phyloP scores from a whole-genome alignment of 2,888 invertebrate genomes.

The Dryomyza anilis region DNA sequence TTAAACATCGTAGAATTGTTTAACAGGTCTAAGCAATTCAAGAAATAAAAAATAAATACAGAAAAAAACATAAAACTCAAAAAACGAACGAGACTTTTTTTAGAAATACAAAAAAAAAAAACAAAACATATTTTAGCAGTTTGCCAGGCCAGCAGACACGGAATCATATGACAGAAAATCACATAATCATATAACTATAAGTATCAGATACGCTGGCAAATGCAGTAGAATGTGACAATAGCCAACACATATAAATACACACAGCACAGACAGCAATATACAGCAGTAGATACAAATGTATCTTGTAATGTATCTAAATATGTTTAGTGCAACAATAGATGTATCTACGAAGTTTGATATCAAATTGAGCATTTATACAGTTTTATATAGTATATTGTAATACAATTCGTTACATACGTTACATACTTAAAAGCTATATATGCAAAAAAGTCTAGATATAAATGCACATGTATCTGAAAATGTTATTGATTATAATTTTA shows the following conservation, averaged over 20 bases:
- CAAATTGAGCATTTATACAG: too few relatives aligned
- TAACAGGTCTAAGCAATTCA: background rate
- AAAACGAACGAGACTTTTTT: background rate
- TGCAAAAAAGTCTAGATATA: too few relatives aligned
- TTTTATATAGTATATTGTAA: too few relatives aligned
- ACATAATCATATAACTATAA: background rate
- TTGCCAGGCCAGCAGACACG: background rate
- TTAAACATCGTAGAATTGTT: too few relatives aligned
- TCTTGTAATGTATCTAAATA: too few relatives aligned
- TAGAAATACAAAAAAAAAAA: background rate
- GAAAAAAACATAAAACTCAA: background rate
- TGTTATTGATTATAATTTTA: too few relatives aligned
- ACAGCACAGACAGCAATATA: background rate
- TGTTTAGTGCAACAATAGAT: too few relatives aligned
- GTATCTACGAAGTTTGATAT: too few relatives aligned
- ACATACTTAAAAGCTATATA: too few relatives aligned
- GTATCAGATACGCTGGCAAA: background rate
- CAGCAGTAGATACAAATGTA: too few relatives aligned
- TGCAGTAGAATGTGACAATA: background rate
- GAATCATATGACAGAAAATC: background rate
- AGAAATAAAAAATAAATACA: background rate
- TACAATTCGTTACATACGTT: too few relatives aligned
- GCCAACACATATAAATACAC: background rate
- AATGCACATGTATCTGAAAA: too few relatives aligned
- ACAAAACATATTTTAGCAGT: background rate